Percentiles rank a stretch among this genome's conserved stretches.
phyloP scores from a whole-genome alignment of 1,140 invertebrate genomes.

The Drosophila watanabei region DNA sequence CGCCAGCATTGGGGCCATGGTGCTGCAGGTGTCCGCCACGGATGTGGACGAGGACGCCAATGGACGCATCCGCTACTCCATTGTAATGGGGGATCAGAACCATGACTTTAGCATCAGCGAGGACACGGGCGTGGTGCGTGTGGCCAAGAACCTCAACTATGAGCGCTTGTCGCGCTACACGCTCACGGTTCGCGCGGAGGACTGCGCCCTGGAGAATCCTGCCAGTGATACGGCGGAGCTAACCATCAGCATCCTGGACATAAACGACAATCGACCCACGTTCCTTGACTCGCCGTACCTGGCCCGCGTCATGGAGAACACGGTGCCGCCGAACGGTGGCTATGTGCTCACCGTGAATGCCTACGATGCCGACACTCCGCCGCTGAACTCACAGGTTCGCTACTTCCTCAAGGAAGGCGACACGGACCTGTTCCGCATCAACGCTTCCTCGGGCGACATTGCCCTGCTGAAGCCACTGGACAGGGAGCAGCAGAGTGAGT shows the following conservation, averaged over 20 bases:
- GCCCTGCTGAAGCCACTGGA: constrained; percentile 93
- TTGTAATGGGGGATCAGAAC: constrained; percentile 95
- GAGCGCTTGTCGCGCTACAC: constrained; percentile 94
- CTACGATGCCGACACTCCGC: constrained; percentile 95
- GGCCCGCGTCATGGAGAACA: constrained; percentile 97
- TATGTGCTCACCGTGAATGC: constrained; percentile 93
- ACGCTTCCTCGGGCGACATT: constrained; percentile 95
- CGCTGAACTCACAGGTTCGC: constrained; percentile 94
- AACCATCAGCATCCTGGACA: constrained; percentile 91
- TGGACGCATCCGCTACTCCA: constrained; percentile 94
- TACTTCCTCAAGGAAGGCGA: constrained; percentile 97
- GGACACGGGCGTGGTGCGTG: constrained; percentile 94
- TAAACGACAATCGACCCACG: constrained; percentile 97
- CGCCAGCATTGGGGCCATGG: constrained; percentile 95
- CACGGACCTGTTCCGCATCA: constrained; percentile 94
- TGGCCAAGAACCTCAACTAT: constrained; percentile 96
- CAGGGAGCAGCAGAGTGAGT: constrained; percentile 93
- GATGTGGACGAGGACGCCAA: constrained; percentile 96
- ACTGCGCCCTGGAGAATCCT: constrained; percentile 87
- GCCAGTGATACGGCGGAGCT: constrained; percentile 90
- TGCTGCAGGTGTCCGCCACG: constrained; percentile 95
- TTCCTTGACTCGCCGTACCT: constrained; percentile 96
- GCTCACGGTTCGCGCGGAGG: constrained; percentile 94
- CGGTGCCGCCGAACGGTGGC: constrained; percentile 91
- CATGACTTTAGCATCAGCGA: constrained; percentile 96